Percentiles rank a stretch among this genome's conserved stretches.
Conservation (phyloP, 2,888 invertebrate species). For the Watsonalla binaria region DNA sequence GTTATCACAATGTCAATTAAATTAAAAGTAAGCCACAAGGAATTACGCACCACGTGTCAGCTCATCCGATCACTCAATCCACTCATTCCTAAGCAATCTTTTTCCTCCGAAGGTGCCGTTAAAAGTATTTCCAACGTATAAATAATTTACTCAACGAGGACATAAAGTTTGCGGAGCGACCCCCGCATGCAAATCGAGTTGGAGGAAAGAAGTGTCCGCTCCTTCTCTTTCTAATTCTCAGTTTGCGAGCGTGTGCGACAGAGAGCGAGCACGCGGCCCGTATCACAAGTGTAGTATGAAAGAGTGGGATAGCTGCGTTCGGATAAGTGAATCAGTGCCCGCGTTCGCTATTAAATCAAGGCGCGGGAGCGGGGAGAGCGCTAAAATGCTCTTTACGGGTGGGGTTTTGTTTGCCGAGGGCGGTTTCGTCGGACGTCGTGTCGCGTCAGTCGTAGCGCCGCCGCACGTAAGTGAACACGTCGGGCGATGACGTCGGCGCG, state of each 20-base stretch:
- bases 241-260: constrained; percentile 27
- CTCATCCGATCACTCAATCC: constrained; percentile 59
- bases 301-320: constrained; percentile 73
- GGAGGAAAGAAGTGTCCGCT: constrained; percentile 69
- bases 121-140: constrained; percentile 76
- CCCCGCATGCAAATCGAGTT: constrained; percentile 78
- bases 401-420: constrained; percentile 77
- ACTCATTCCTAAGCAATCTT: constrained; percentile 67
- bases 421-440: constrained; percentile 53
- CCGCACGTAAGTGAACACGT: constrained; percentile 50
- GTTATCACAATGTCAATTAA: no score
- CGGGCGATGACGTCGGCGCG: constrained; percentile 59
- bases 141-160: constrained; percentile 78
- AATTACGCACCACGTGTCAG: constrained; percentile 44
- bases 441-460: constrained; percentile 22
- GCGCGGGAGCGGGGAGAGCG: constrained; percentile 68
- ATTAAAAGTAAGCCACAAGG: constrained; percentile 34
- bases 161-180: constrained; percentile 75
- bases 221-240: constrained; percentile 55
- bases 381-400: constrained; percentile 77
- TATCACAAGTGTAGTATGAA: constrained; percentile 39
- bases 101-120: constrained; percentile 63
- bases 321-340: constrained; percentile 78
- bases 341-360: constrained; percentile 77
- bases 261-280: constrained; percentile 29